A percentile compares a stretch with the other conserved stretches of the same genome.
phyloP scores from a whole-genome alignment of 1,140 invertebrate species.

The Drosophila ironensis region DNA sequence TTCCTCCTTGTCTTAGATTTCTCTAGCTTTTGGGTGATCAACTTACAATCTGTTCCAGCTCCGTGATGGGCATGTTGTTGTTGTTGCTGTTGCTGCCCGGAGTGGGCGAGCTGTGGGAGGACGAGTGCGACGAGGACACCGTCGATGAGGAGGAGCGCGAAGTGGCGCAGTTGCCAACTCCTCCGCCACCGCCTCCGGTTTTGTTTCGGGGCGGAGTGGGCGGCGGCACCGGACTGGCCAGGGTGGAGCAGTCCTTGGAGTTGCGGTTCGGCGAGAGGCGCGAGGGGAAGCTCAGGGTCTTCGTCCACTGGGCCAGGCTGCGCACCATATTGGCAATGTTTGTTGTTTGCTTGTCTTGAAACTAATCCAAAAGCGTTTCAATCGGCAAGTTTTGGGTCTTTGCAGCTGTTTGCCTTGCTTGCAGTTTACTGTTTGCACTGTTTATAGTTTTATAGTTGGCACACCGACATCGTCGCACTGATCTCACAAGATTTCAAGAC shows the following conservation, averaged over 20 bases:
- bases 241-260: conserved; percentile 86
- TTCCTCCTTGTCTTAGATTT: too few species aligned
- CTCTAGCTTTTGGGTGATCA: too few species aligned
- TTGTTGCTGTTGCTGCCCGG: conserved; percentile 81
- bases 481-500: conserved; percentile 57
- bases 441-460: conserved; percentile 38
- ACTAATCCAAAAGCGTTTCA: conserved; percentile 69
- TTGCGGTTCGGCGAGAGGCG: conserved; percentile 89
- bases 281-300: conserved; percentile 92
- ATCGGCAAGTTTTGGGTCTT: conserved; percentile 14
- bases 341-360: conserved; percentile 36
- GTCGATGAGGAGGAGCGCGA: conserved; percentile 82
- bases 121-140: conserved; percentile 79
- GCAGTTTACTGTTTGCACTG: conserved; percentile 25
- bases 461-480: conserved; percentile 9
- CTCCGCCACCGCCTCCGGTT: conserved; percentile 33
- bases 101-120: conserved; percentile 64
- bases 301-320: conserved; percentile 92
- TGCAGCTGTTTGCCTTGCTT: conserved; percentile 2
- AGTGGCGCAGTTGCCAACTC: conserved; percentile 76
- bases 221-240: conserved; percentile 82
- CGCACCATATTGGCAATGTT: conserved; percentile 87
- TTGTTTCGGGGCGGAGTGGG: conserved; percentile 84
- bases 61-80: conserved; percentile 84
- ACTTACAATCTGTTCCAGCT: conserved; percentile 86